Evolutionary conservation across 1,140 invertebrate genomes (phyloP), one percentile per base, ranked within the genome.

Genomic region (Harlomillsia oculata): DNA sequence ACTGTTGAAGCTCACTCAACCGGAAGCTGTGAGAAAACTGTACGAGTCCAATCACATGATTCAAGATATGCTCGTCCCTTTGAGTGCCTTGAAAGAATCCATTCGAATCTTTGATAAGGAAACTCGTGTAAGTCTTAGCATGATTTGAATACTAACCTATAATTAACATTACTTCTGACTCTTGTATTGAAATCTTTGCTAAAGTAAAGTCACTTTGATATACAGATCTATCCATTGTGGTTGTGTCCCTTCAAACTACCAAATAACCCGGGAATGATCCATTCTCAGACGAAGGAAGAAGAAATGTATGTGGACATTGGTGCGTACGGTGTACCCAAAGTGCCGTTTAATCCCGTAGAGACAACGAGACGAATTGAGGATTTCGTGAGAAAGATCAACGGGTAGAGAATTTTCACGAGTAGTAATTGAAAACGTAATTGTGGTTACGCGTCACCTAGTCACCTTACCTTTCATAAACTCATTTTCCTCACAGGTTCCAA

Each of bases 181-280:
- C n/a, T n/a, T n/a, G n/a, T n/a, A n/a, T n/a, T n/a, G n/a, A n/a
- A n/a, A n/a, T n/a, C n/a, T n/a, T n/a, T n/a, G n/a, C n/a, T n/a
- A n/a, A n/a, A n/a, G n/a, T n/a, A n/a, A n/a, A n/a, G n/a, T n/a
- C n/a, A n/a, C n/a, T n/a, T n/a, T n/a, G n/a, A n/a, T n/a, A n/a
- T n/a, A n/a, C 57, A 85, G 82, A 78, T 89, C 23, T 90, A 88
- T 69, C 87, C 87, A 0, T 71, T 90, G 5, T 90, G 87, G 87
- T 66, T 91, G 32, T 90, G 87, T 70, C 86, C 87, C 0, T 87
- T 88, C 67, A 80, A 78, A 66, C 68, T 89, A 52, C 79, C 77
- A 29, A 72, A 76, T 32, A 71, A 80, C 30, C 83, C 83, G 2
- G 87, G 87, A 11, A 78, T 89, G 71, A 71, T 89, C 25, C 79